Percentiles rank a stretch among this genome's conserved stretches.
phyloP scores from a whole-genome alignment of 2,888 invertebrate genomes.

The Caenorhabditis sp. region DNA sequence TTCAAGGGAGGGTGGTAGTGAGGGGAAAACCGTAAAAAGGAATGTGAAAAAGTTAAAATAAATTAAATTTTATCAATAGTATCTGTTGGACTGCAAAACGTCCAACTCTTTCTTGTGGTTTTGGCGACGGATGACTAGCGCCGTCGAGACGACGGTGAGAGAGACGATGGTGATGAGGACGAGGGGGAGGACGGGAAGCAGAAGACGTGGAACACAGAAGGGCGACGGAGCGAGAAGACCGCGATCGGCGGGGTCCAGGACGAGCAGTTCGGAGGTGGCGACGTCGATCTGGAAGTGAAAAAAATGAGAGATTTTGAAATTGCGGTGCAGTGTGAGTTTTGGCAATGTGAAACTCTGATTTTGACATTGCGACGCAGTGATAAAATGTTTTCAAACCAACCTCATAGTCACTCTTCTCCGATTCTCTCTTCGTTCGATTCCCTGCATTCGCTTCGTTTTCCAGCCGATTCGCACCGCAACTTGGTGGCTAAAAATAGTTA shows the following conservation, averaged over 20 bases:
- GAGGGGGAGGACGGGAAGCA: slow-evolving; percentile 72
- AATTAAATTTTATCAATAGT: slow-evolving; percentile 29
- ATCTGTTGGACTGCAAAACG: slow-evolving; percentile 48
- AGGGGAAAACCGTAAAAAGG: slow-evolving; percentile 36
- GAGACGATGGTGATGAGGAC: slow-evolving; percentile 71
- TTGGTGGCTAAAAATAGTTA: slow-evolving; percentile 72
- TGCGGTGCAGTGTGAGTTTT: too few species aligned
- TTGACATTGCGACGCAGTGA: too few species aligned
- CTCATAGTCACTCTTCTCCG: slow-evolving; percentile 49
- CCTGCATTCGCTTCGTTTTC: slow-evolving; percentile 28
- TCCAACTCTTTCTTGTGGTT: slow-evolving; percentile 58
- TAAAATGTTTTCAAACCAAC: too few species aligned
- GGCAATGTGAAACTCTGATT: too few species aligned
- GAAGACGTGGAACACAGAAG: slow-evolving; percentile 64
- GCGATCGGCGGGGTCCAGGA: slow-evolving; percentile 78
- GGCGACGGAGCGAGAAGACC: slow-evolving; percentile 61
- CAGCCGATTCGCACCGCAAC: slow-evolving; percentile 67
- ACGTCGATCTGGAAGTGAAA: slow-evolving; percentile 80
- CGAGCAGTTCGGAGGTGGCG: slow-evolving; percentile 79
- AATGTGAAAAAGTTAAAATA: slow-evolving; percentile 10
- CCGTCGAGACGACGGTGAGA: slow-evolving; percentile 69
- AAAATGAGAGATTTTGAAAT: background rate
- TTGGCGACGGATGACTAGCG: slow-evolving; percentile 65
- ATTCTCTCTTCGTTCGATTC: slow-evolving; percentile 57
- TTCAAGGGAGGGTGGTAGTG: slow-evolving; percentile 15